phyloP scores from a whole-genome alignment of 2,888 invertebrate species.

The Acleris holmiana region DNA sequence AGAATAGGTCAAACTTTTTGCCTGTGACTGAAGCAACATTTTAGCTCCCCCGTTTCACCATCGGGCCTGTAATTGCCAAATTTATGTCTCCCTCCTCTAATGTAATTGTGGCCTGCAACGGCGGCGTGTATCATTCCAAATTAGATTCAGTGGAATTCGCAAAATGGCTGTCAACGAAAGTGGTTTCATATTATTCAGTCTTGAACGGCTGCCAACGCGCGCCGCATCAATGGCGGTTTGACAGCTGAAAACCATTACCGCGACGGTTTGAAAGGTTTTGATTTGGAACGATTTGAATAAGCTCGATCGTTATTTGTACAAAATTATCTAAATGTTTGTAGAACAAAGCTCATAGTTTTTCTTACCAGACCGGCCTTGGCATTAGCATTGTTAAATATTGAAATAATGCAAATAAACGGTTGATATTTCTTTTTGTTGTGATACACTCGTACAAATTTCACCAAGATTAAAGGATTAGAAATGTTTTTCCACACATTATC shows the following conservation, averaged over 20 bases:
- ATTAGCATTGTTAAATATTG: too few species aligned
- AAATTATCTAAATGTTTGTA: too few species aligned
- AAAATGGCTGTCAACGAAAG: slow-evolving; percentile 44
- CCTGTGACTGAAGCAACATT: slow-evolving; percentile 50
- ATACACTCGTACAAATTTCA: too few species aligned
- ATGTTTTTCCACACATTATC: too few species aligned
- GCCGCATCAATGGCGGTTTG: slow-evolving; percentile 13
- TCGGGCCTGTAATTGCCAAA: slow-evolving; percentile 78
- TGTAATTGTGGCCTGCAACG: slow-evolving; percentile 74
- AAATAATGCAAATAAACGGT: too few species aligned
- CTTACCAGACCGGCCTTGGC: too few species aligned
- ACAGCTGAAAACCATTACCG: slow-evolving; percentile 14
- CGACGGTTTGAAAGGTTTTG: slow-evolving; percentile 12
- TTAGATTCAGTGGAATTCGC: slow-evolving; percentile 69
- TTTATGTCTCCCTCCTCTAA: slow-evolving; percentile 79
- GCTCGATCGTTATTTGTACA: neutral
- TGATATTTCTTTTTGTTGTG: too few species aligned
- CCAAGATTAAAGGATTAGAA: too few species aligned
- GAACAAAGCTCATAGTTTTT: too few species aligned
- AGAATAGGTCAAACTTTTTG: too few species aligned
- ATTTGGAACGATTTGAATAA: slow-evolving; percentile 5
- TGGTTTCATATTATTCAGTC: slow-evolving; percentile 37
- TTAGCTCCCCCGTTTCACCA: slow-evolving; percentile 67
- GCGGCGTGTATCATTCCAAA: slow-evolving; percentile 79
- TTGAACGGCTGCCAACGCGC: slow-evolving; percentile 28